phyloP scores from a whole-genome alignment of 2,113 vertebrate genomes.

The Callaeas wilsoni region DNA sequence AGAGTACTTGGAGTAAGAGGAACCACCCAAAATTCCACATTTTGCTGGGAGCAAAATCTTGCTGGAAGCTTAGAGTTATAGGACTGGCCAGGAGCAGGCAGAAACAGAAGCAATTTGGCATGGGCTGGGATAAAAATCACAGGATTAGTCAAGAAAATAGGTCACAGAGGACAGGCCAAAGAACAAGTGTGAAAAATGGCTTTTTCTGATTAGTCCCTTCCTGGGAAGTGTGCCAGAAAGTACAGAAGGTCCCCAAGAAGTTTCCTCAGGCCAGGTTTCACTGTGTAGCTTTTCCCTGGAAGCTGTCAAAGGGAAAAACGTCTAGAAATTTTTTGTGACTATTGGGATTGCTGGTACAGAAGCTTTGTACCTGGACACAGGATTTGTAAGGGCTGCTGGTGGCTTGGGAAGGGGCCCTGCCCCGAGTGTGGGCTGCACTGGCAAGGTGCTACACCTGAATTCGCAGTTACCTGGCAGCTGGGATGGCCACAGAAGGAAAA shows the following conservation, averaged over 20 bases:
- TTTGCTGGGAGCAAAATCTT: neutral
- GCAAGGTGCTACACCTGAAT: neutral
- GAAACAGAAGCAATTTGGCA: neutral
- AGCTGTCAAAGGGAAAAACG: neutral
- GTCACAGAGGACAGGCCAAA: conserved; percentile 17
- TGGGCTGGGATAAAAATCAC: neutral
- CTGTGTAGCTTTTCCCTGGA: neutral
- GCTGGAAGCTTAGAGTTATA: neutral
- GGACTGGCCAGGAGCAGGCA: neutral
- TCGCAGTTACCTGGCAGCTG: neutral
- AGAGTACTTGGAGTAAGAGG: neutral
- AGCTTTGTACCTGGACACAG: neutral
- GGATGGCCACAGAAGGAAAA: neutral
- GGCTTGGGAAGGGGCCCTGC: neutral
- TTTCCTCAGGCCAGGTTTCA: neutral
- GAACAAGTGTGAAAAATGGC: neutral
- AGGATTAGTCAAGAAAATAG: conserved; percentile 27
- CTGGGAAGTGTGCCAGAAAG: neutral
- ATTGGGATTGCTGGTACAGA: neutral
- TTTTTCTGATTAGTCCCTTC: conserved; percentile 15
- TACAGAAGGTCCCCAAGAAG: conserved; percentile 2
- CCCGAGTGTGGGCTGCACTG: neutral
- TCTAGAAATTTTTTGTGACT: neutral
- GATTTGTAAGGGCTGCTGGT: neutral
- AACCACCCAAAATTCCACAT: neutral